These are phyloP conservation scores for Chamaetylas fuelleborni DNA, from an alignment of 2,113 vertebrate species.

Conservation along the genomic window DNA sequence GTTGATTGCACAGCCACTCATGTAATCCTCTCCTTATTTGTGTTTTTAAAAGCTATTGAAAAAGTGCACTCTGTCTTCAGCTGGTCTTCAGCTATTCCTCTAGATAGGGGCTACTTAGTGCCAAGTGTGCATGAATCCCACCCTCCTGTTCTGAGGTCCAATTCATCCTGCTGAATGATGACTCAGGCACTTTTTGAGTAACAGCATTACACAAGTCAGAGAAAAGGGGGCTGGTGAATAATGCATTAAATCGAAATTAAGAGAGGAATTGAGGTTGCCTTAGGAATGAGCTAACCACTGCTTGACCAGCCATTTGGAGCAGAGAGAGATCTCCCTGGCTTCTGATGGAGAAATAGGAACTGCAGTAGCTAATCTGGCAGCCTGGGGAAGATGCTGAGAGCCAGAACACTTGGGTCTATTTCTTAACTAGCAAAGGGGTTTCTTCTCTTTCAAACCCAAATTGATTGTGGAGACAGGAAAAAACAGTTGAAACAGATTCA, in stretches of 20 bases:
- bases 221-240: neutral
- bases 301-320: neutral
- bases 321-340: neutral
- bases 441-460: neutral
- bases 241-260: neutral
- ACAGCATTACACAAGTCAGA: neutral
- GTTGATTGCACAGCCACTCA: neutral
- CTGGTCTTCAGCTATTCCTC: neutral
- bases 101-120: rapidly evolving
- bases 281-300: neutral
- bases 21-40: neutral
- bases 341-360: neutral
- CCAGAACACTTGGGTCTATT: neutral
- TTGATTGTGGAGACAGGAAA: neutral
- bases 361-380: neutral
- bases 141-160: neutral
- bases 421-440: neutral
- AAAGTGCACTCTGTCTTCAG: neutral
- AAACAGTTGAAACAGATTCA: neutral
- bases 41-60: neutral
- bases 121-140: neutral
- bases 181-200: neutral
- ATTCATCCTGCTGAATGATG: neutral
- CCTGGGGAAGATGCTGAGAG: neutral
- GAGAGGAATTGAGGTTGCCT: neutral